Evolutionary conservation across 2,797 vertebrate genomes (phyloP).

Genomic region (Nannoperca obscura): DNA sequence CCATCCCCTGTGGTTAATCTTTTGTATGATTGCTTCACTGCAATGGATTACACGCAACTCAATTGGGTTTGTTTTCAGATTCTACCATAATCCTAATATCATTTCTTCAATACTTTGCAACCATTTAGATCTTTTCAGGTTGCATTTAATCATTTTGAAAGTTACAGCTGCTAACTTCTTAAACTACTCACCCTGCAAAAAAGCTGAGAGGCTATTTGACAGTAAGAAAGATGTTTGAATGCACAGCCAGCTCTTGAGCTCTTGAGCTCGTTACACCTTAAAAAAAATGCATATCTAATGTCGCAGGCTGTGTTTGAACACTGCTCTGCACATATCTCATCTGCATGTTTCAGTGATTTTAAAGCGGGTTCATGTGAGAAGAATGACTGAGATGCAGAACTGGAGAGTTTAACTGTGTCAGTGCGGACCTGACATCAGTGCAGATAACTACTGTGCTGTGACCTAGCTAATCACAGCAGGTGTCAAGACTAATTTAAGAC

Average conservation of each 20-base stretch:
- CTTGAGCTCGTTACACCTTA: neutral
- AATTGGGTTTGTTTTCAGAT: slow-evolving; percentile 1
- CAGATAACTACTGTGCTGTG: slow-evolving; percentile 1
- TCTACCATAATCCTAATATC: neutral
- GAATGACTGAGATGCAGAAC: neutral
- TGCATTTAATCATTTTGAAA: slow-evolving; percentile 16
- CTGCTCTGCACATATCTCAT: neutral
- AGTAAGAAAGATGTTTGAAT: neutral
- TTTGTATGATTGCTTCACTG: slow-evolving; percentile 26
- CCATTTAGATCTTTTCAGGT: neutral
- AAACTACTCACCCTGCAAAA: slow-evolving; percentile 6
- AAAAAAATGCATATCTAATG: neutral
- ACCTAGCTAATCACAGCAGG: slow-evolving; percentile 34
- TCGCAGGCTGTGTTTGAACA: neutral
- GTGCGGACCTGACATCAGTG: slow-evolving; percentile 18
- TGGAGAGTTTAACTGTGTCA: slow-evolving; percentile 29
- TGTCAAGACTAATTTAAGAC: slow-evolving; percentile 43
- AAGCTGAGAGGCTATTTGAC: neutral
- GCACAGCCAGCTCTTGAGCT: neutral
- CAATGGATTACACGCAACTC: slow-evolving; percentile 40
- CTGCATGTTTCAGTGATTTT: neutral
- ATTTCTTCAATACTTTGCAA: neutral
- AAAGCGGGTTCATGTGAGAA: neutral
- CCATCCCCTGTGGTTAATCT: slow-evolving; percentile 34
- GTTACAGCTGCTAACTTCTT: neutral